Evolutionary conservation across 2,113 vertebrate species (phyloP).

Genomic region (Corydoras sp.): DNA sequence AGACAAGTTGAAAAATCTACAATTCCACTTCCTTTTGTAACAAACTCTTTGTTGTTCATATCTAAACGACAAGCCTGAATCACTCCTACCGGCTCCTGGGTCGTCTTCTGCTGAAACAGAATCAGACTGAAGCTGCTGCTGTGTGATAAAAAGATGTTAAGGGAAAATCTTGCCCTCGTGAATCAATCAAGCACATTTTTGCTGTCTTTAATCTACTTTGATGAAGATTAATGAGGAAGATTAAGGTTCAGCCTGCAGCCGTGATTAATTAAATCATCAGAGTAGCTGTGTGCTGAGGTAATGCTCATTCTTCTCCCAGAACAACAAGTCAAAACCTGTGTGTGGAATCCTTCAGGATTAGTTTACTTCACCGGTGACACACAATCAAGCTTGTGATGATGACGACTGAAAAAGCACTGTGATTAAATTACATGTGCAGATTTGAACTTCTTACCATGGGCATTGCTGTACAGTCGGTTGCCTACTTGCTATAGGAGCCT

Average conservation of each 20-base stretch:
- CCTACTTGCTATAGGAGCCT: background rate
- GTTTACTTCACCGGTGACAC: too few relatives aligned
- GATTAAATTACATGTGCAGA: too few relatives aligned
- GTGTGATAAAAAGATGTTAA: background rate
- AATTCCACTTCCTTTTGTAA: background rate
- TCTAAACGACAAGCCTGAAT: background rate
- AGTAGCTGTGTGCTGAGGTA: slow-evolving; percentile 28
- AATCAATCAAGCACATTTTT: slow-evolving; percentile 10
- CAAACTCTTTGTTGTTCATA: background rate
- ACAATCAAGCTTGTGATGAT: too few relatives aligned
- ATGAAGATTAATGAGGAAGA: background rate
- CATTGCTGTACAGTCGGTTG: background rate
- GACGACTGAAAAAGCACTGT: too few relatives aligned
- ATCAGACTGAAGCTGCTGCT: too few relatives aligned
- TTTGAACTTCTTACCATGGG: background rate
- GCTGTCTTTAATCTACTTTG: slow-evolving; percentile 4
- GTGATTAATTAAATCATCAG: slow-evolving; percentile 30
- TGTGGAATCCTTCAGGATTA: background rate
- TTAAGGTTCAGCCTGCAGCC: background rate
- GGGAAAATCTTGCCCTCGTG: background rate
- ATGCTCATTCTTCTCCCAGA: slow-evolving; percentile 35
- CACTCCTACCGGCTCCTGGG: too few relatives aligned
- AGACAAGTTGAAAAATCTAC: too few relatives aligned
- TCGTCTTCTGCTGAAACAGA: too few relatives aligned
- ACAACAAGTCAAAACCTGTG: slow-evolving; percentile 26